Base-by-base conservation (phyloP, 2,888 invertebrate genomes). In the Lysandra bellargus region DNA sequence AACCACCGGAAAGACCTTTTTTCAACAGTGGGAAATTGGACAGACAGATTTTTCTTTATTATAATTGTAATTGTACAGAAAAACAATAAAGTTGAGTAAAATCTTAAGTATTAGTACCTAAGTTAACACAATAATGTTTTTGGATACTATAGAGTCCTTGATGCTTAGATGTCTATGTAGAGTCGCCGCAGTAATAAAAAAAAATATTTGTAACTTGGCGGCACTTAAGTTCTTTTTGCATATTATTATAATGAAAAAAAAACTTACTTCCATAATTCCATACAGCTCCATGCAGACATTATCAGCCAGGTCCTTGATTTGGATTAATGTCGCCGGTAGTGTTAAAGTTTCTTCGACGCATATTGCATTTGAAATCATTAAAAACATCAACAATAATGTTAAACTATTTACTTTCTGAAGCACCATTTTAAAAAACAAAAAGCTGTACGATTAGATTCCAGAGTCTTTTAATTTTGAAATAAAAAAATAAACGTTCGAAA, bases 241-340 rank as follows among this genome's bases (percentile, higher is more conserved):
- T 53, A 53, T 4, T 49, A 12, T 60, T 30, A n/a, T 74, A 75
- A 73, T 73, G 30, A 40, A 77, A 64, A 40, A 17, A 78, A 37
- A 76, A 78, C n/a, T 81, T 82, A 75, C 83, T 78, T 83, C 83
- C 81, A 57, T 76, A 40, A 78, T 79, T 37, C 4, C 78, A 78
- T 82, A 81, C 44, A 83, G 73, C 6, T 82, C 79, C 4, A 6
- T 44, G 80, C 85, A 85, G 2, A 84, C 82, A 23, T 61, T 74
- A 49, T 81, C 74, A 49, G 84, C 81, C n/a, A 85, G 80, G 61
- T 81, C 40, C 61, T 80, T 76, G 53, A 80, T 81, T 53, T 84
- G 83, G 57, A 69, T 53, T 12, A 61, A 37, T 17, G 81, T 78
- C 17, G 79, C 82, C 33, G 83, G 83, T 77, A 84, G 80, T 49